These are phyloP conservation scores for Macropodus opercularis DNA, from an alignment of 2,797 vertebrate species.

Conservation along the genomic window DNA sequence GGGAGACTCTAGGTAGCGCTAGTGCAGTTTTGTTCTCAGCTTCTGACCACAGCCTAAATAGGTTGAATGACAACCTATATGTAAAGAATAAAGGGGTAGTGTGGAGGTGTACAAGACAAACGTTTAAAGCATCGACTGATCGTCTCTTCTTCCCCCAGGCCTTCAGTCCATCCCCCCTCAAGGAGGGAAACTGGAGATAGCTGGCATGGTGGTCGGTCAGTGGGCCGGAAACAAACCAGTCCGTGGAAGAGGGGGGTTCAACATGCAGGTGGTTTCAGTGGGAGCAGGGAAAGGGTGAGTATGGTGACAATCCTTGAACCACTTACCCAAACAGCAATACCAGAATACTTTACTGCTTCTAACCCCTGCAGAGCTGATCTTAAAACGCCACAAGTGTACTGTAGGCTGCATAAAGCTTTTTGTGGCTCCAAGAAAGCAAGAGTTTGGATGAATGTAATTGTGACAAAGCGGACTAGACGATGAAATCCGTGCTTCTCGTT, in stretches of 20 bases:
- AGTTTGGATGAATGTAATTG: too few relatives aligned
- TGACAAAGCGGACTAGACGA: too few relatives aligned
- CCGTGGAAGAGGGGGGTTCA: slow-evolving; percentile 89
- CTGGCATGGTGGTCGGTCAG: slow-evolving; percentile 93
- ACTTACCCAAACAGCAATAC: not conserved
- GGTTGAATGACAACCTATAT: too few relatives aligned
- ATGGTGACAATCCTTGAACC: not conserved
- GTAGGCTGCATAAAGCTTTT: not conserved
- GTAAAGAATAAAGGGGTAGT: too few relatives aligned
- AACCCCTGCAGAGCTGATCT: too few relatives aligned
- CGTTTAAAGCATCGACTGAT: not conserved
- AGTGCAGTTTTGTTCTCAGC: too few relatives aligned
- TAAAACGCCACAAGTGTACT: too few relatives aligned
- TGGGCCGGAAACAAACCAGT: slow-evolving; percentile 92
- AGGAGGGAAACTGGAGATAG: slow-evolving; percentile 93
- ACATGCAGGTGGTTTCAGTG: slow-evolving; percentile 93
- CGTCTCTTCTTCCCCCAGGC: slow-evolving; percentile 67
- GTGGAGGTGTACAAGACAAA: not conserved
- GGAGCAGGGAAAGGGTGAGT: slow-evolving; percentile 90
- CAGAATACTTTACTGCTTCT: too few relatives aligned
- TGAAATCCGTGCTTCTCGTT: too few relatives aligned
- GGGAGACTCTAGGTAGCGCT: too few relatives aligned
- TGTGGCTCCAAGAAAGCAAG: not conserved
- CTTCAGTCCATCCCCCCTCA: slow-evolving; percentile 92
- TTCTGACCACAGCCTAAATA: too few relatives aligned